A percentile compares a stretch with the other conserved stretches of the same genome.
Evolutionary conservation across 2,888 invertebrate genomes (phyloP).

Genomic region (Dexiosoma caninum): DNA sequence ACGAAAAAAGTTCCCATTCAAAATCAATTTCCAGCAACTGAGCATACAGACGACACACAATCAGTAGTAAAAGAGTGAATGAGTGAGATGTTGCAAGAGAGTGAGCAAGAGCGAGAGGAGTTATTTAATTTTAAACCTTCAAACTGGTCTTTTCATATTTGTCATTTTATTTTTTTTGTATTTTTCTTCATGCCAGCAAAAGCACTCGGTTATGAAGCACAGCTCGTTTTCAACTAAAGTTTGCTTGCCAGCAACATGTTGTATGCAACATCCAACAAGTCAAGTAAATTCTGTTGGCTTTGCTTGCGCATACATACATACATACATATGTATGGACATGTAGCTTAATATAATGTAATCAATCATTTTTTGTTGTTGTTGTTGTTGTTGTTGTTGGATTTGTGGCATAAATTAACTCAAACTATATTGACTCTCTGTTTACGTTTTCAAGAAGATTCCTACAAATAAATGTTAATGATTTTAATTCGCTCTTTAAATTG

Average conservation of each 20-base stretch:
- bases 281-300: slow-evolving; percentile 2
- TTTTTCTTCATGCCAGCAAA: neutral
- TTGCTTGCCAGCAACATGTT: slow-evolving; percentile 30
- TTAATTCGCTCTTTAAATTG: neutral
- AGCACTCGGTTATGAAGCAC: slow-evolving; percentile 35
- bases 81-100: neutral
- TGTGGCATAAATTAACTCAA: slow-evolving; percentile 27
- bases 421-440: slow-evolving; percentile 59
- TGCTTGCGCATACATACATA: neutral
- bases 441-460: slow-evolving; percentile 31
- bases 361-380: neutral
- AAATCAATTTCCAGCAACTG: slow-evolving; percentile 13
- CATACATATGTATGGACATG: no score
- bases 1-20: slow-evolving; percentile 25
- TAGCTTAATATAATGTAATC: neutral
- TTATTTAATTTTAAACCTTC: slow-evolving; percentile 9
- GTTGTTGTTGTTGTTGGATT: slow-evolving; percentile 11
- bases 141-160: slow-evolving; percentile 41
- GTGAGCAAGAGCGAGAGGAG: neutral
- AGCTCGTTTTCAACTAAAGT: slow-evolving; percentile 16
- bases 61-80: slow-evolving; percentile 15
- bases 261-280: slow-evolving; percentile 28
- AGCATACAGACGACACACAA: slow-evolving; percentile 43
- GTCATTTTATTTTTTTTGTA: neutral
- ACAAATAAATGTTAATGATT: neutral